Base-by-base conservation (phyloP, 1,140 invertebrate genomes). In the Zelostemma sp. region DNA sequence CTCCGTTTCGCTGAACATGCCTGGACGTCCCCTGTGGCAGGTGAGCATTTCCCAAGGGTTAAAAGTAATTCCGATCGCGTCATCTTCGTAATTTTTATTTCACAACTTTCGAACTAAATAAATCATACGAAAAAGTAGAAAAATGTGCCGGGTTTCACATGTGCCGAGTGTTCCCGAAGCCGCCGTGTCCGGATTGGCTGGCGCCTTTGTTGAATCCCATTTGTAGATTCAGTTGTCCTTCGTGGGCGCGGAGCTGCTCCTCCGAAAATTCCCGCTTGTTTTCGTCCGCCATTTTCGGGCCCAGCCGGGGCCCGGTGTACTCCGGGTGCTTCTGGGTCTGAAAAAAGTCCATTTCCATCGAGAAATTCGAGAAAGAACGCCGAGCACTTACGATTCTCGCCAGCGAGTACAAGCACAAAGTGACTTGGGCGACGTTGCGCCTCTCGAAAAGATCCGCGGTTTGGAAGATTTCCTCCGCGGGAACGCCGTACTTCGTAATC, bases 391-490 rank as follows among this genome's bases (percentile, higher is more conserved):
- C 96, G 59, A 94, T 91, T 87, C 96, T 90, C 16, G 92, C 95
- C 35, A 98, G 87, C 1, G 96, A 89, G 75, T 95, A 96, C 12
- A 98, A 86, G 76, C 94, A 96, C 40, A 97, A 88, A 0, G 95
- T 95, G 38, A 99, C 97, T 90, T 98, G 96, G 53, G 95, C 90
- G 84, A 99, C 97, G 87, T 99, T 99, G 74, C 97, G 91, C 79
- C 91, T 92, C 83, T 99, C 97, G 80, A 97, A 99, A 4, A 99
- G 87, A 88, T 99, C 97, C 25, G 97, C 97, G 0, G 97, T 99
- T 86, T 99, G 97, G 89, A 99, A 99, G 73, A 98, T 96, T 88
- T 99, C 97, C 80, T 97, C 95, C 76, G 97, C 93, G 28, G 93
- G 96, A 8, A 99, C 93, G 15, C 97, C 97, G 79, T 98, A 98